Evolutionary conservation across 2,797 vertebrate genomes (phyloP).

Genomic region (Crenuchus spilurus): DNA sequence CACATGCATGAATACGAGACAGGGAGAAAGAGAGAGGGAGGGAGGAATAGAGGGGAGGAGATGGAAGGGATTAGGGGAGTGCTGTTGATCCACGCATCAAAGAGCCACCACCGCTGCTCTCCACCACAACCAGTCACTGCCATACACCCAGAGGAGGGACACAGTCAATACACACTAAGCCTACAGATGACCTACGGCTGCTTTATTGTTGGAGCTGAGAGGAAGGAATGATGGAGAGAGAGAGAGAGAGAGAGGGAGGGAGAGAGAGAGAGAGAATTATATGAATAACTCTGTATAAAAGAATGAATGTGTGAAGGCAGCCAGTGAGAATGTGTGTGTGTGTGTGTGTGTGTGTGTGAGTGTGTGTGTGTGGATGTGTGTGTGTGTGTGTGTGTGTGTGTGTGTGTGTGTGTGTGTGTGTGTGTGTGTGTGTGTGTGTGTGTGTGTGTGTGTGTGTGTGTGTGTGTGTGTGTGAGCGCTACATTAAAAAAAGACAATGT

Average conservation of each 20-base stretch:
- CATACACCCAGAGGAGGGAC: conserved; percentile 59
- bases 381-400: neutral
- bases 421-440: neutral
- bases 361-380: neutral
- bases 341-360: neutral
- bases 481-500: too few species aligned
- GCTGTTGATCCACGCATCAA: conserved; percentile 32
- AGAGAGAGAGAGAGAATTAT: conserved; percentile 15
- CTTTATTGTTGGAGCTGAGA: conserved; percentile 8
- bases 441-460: conserved; percentile 25
- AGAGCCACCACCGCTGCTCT: conserved; percentile 12
- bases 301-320: conserved; percentile 10
- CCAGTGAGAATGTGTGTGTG: neutral
- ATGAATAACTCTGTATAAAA: neutral
- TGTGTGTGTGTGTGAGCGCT: conserved; percentile 17
- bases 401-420: neutral
- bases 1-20: conserved; percentile 34
- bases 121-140: conserved; percentile 27
- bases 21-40: neutral
- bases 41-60: neutral
- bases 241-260: conserved; percentile 8
- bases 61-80: conserved; percentile 18
- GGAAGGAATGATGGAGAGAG: conserved; percentile 12
- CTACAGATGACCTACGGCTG: conserved; percentile 3
- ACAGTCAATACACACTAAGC: conserved; percentile 50